Evolutionary conservation across 2,113 vertebrate genomes (phyloP), one percentile per base, ranked within the genome.

Genomic region (Sporophila hypoxantha): DNA sequence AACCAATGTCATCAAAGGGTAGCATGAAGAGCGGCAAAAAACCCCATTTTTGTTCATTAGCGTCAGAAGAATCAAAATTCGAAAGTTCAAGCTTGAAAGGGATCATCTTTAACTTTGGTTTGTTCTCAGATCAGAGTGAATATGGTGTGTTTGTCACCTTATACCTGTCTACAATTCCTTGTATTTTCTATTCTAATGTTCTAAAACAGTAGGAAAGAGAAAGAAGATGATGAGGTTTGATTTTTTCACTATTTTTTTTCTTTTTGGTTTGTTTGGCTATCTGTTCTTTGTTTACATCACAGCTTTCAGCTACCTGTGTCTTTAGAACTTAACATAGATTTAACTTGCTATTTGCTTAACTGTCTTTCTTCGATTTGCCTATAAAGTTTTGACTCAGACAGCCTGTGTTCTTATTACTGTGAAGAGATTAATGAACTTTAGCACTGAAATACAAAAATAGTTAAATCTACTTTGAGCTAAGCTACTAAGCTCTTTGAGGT

Each of bases 391-490:
- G 60, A 74, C 25, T 75, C 32, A 59, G 19, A 49, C 25, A 65
- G 60, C 69, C 49, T 71, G 5, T 74, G 26, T 70, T 87, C 36
- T 77, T 91, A 49, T 19, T 88, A 50, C 29, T 75, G 11, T 56
- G 41, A 77, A 56, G 76, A 68, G 73, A 49, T 93, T 68, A 89
- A 77, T 78, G 74, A 94, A 86, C 85, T 91, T 86, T 3, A 65
- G 20, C 46, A 25, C 41, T 78, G 83, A 83, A 85, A 78, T 75
- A 68, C 69, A 90, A 75, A 89, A 92, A 89, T 91, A 93, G 85
- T 89, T 83, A 85, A 93, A 86, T 86, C 87, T 81, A 4, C 74
- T 93, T 94, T 83, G 56, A 76, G 50, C 53, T 95, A 87, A 92
- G 57, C 76, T 89, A 50, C 37, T 95, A 95, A 92, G 76, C 87